Evolutionary conservation across 2,797 vertebrate genomes (phyloP), one percentile per base, ranked within the genome.

Genomic region (Argentina silus): DNA sequence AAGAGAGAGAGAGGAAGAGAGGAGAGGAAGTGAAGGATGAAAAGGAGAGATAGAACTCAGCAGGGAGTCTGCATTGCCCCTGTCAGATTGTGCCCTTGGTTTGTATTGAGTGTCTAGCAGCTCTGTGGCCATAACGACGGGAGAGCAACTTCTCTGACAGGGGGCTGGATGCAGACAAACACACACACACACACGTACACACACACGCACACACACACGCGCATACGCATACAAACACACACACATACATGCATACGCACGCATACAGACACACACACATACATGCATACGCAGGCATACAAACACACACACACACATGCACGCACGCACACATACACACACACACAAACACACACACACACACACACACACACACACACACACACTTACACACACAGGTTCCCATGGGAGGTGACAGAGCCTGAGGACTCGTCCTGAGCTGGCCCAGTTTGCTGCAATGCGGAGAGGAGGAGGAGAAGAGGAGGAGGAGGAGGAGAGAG

Each of bases 371-470:
- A 36, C 4, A 36, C 27, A 36, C 27, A 36, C 47, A 36, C 9
- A 15, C 45, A 61, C 69, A 8, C n/a, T n/a, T 9, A 60, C 36
- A 47, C 45, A 47, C 57, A 23, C 23, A 36, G 23, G 45, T 70
- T 44, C 43, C 57, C 15, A 2, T 7, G 42, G 19, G 61, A 72
- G 14, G 11, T 17, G 48, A 3, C 59, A 12, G 23, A 10, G 0
- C 9, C 47, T n/a, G 21, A 6, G 21, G 59, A 6, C 36, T 14
- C 3, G 15, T 48, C 19, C 12, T 44, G 56, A 10, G 21, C 27
- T 51, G 44, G 8, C 23, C n/a, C 19, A 3, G 27, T 72, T 65
- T 72, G 48, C 70, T 72, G 70, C 70, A 72, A 44, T 72, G 70
- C 70, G 53, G 70, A 64, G 70, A 63, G 62, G 14, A n/a, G 60